Conservation (phyloP, 2,797 vertebrate species). For the Fistularia tabacaria region DNA sequence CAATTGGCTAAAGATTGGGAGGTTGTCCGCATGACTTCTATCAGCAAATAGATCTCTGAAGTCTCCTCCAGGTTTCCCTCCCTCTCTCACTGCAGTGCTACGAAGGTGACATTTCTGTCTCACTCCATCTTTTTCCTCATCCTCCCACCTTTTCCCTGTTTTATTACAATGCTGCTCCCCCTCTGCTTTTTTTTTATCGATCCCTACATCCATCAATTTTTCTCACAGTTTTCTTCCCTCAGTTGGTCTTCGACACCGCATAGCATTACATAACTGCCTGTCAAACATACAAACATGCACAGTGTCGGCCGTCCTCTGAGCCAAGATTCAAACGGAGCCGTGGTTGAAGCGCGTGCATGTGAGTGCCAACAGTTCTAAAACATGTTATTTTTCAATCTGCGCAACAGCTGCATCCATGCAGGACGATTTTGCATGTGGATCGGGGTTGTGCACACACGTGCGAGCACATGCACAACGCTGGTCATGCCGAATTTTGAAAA, state of each 20-base stretch:
- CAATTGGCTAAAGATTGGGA: slow-evolving; percentile 45
- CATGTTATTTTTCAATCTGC: slow-evolving; percentile 17
- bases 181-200: background rate
- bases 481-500: slow-evolving; percentile 21
- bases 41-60: slow-evolving; percentile 48
- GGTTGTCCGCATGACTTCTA: slow-evolving; percentile 49
- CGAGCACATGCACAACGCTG: background rate
- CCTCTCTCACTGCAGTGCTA: slow-evolving; percentile 21
- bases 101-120: slow-evolving; percentile 41
- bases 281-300: slow-evolving; percentile 19
- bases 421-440: slow-evolving; percentile 1
- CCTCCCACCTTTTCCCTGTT: slow-evolving; percentile 11
- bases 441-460: no score
- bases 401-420: slow-evolving; percentile 20
- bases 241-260: slow-evolving; percentile 4
- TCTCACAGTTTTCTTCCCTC: background rate
- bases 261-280: slow-evolving; percentile 29
- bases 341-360: slow-evolving; percentile 6
- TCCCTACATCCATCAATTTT: slow-evolving; percentile 4
- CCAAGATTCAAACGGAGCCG: slow-evolving; percentile 13
- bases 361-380: slow-evolving; percentile 9
- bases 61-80: slow-evolving; percentile 14
- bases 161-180: slow-evolving; percentile 9
- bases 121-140: slow-evolving; percentile 10
- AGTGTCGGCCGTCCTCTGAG: slow-evolving; percentile 8